These are phyloP conservation scores for Melitaea athalia DNA, from an alignment of 2,888 invertebrate genomes.

Conservation along the genomic window DNA sequence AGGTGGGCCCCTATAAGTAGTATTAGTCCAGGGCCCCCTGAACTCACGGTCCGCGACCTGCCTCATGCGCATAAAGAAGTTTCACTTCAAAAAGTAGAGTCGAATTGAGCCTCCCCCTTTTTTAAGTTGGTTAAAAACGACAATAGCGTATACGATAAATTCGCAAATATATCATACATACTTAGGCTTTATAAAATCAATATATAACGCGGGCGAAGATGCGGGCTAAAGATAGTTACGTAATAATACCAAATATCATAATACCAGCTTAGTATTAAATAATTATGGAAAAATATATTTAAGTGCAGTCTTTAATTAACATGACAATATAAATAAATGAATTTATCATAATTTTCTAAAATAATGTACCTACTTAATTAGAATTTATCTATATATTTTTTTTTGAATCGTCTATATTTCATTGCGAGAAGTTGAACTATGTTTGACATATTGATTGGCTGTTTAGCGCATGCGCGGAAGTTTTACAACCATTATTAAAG, in stretches of 20 bases:
- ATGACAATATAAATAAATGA: background rate
- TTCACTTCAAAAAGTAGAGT: too few species aligned
- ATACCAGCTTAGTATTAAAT: background rate
- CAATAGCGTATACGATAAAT: too few species aligned
- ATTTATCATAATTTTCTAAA: background rate
- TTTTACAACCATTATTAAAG: conserved; percentile 28
- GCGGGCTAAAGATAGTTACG: background rate
- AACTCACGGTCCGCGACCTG: too few species aligned
- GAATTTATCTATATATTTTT: background rate
- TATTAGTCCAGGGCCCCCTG: too few species aligned
- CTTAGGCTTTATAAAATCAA: background rate
- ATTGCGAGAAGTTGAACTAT: background rate
- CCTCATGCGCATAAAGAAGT: too few species aligned
- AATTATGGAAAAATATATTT: too few species aligned
- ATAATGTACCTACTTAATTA: too few species aligned
- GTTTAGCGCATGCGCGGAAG: conserved; percentile 32
- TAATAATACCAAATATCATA: background rate
- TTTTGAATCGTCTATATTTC: background rate
- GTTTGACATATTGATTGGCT: conserved; percentile 26
- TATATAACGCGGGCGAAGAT: conserved; percentile 3
- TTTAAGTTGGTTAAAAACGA: too few species aligned
- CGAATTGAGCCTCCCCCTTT: too few species aligned
- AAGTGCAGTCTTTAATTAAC: background rate
- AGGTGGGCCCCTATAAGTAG: too few species aligned
- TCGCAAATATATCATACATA: too few species aligned